phyloP scores from a whole-genome alignment of 2,113 vertebrate genomes.

The Ginglymostoma cirratum region DNA sequence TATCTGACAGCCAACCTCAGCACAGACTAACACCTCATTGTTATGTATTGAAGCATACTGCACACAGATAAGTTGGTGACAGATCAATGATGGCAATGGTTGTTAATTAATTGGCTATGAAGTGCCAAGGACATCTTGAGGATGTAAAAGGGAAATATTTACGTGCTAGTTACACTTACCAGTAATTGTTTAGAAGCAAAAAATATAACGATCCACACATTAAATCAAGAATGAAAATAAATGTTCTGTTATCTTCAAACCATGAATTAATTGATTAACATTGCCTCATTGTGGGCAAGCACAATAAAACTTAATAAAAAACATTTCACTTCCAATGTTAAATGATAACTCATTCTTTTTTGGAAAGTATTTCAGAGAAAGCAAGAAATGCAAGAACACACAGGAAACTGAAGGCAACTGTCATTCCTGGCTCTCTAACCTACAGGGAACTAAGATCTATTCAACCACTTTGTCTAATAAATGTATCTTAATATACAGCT shows the following conservation, averaged over 20 bases:
- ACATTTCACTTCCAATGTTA: not conserved
- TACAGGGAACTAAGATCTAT: not conserved
- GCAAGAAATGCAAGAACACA: not conserved
- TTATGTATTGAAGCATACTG: not conserved
- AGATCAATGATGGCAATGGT: not conserved
- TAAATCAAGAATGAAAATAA: not conserved
- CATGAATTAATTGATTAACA: not conserved
- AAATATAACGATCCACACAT: not conserved
- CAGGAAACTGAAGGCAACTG: not conserved
- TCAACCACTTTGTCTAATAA: not conserved
- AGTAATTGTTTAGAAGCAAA: not conserved
- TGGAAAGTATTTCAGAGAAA: not conserved
- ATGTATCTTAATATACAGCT: not conserved
- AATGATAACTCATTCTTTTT: not conserved
- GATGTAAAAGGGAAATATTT: not conserved
- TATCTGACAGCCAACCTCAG: not conserved
- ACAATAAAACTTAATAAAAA: not conserved
- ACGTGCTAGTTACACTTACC: not conserved
- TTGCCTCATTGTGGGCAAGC: not conserved
- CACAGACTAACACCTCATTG: not conserved
- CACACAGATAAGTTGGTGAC: not conserved
- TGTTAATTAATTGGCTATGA: constrained; percentile 1
- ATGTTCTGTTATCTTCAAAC: not conserved
- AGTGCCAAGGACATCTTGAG: not conserved
- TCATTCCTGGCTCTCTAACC: not conserved